Base-by-base conservation (phyloP, 1,140 invertebrate genomes). In the Drosophila hydei region DNA sequence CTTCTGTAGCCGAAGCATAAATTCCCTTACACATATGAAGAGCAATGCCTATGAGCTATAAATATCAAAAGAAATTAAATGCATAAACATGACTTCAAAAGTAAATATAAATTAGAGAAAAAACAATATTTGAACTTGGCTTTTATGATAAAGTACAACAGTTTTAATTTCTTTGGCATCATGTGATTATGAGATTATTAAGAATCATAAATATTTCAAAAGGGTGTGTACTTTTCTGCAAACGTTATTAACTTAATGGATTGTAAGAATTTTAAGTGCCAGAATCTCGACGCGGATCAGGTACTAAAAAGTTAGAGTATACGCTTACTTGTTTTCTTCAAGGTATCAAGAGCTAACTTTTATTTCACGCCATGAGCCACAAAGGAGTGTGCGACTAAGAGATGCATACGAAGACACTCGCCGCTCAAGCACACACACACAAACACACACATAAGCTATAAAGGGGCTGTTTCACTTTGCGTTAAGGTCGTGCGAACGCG, bases 401-500 rank as follows among this genome's bases (percentile, higher is more conserved):
- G 56, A 72, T 58, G 47, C 54, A 59, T 76, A 47, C 61, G 64
- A 43, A 40, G 54, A 71, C 64, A 56, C 42, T 21, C 19, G 18
- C 6, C 25, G 9, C 25, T 9, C 16, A 43, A 21, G 8, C 19
- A 51, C 60, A 1, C 36, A 11, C 16, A 19, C n/a, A 19, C 14
- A 42, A 38, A 30, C 36, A 78, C 58, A 71, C 55, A 62, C 42
- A 38, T 47, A 63, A 67, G 50, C 60, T 63, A 87, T 87, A 85
- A 85, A 85, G 81, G 77, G 81, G 74, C 81, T 62, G 74, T 87
- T 85, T 85, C 81, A 85, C 81, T 42, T 79, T 85, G 77, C 81
- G 74, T 77, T 68, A 85, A 80, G 77, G 74, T 81, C 78, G 74
- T 87, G 77, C 65, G 62, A 85, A 85, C 77, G 83, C 83, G 81